Base-by-base conservation (phyloP, 2,113 vertebrate species). In the Corvus cornix region DNA sequence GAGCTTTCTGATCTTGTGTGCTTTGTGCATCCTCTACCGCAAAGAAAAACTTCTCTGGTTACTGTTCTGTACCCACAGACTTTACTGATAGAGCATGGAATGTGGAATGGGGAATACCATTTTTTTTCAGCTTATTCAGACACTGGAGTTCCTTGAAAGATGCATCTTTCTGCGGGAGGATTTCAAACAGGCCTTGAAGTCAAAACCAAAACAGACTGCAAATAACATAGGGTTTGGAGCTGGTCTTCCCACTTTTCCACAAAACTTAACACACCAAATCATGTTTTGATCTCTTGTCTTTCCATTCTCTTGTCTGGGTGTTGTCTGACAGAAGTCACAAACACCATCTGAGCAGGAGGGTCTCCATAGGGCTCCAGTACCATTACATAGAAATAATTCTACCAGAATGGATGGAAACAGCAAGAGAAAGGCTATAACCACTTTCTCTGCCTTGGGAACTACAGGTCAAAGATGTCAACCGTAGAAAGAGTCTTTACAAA, bases 171-270 rank as follows among this genome's bases (percentile, higher is more conserved):
- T 95, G 75, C 43, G 48, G 90, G 82, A 97, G 84, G 76, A 96
- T 97, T 98, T 97, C 95, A 97, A 97, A 95, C 48, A 88, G 93
- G 59, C 90, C 94, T 94, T 97, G 94, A 98, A 97, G 90, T 94
- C 84, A 96, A 97, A 97, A 97, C 33, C 88, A 87, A 95, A 97
- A 96, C 11, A 53, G 79, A 66, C 88, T 95, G 92, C 87, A 89
- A 82, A 97, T 60, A 87, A 35, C 30, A 3, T 18, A 91, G 91
- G 56, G 35, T 93, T 90, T 58, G 58, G 70, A 92, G 55, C 30
- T 84, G 30, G 8, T 68, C 16, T 75, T 93, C 52, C 58, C 48
- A 70, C 62, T 75, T 93, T 78, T 89, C 85, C 74, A 62, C 24
- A 83, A 59, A 77, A 67, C 10, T 59, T n/a, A 74, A 53, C 7